Evolutionary conservation across 30 jellyfish, hydroid and myxozoan species (phyloP).

Genomic region (Sanderia malayensis): DNA sequence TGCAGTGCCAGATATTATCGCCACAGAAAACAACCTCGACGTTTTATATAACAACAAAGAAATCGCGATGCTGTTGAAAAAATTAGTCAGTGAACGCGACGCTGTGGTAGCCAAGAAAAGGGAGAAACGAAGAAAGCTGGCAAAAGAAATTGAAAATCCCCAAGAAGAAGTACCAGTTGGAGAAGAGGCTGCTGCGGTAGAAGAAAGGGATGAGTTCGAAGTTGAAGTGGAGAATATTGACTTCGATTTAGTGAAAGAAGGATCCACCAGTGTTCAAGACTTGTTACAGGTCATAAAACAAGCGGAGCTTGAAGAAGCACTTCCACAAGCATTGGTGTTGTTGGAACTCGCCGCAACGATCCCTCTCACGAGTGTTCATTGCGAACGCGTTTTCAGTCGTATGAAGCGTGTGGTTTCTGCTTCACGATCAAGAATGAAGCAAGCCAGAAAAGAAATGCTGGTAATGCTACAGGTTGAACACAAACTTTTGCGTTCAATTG

Average conservation of each 20-base stretch:
- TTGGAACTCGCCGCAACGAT: conserved; percentile 29
- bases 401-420: conserved; percentile 21
- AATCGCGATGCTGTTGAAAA: conserved; percentile 13
- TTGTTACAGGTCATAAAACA: conserved; percentile 15
- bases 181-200: too few relatives aligned
- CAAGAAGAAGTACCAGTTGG: too few relatives aligned
- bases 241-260: conserved; percentile 35
- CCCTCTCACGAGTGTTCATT: conserved; percentile 25
- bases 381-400: conserved; percentile 21
- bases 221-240: conserved; percentile 17
- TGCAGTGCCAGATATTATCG: conserved; percentile 26
- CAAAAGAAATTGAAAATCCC: too few relatives aligned
- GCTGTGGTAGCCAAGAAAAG: too few relatives aligned
- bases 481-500: too few relatives aligned
- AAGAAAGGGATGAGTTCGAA: too few relatives aligned
- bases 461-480: too few relatives aligned
- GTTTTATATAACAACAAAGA: conserved; percentile 26
- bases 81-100: conserved; percentile 12
- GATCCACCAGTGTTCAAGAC: conserved; percentile 35
- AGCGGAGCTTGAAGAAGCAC: conserved; percentile 9
- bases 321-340: conserved; percentile 29
- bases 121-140: too few relatives aligned
- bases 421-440: conserved; percentile 16
- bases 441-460: too few relatives aligned
- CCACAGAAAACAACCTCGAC: conserved; percentile 27